A percentile compares a stretch with the other conserved stretches of the same genome.
These are phyloP conservation scores for Phlogophora meticulosa DNA, from an alignment of 2,888 invertebrate genomes.

Conservation along the genomic window DNA sequence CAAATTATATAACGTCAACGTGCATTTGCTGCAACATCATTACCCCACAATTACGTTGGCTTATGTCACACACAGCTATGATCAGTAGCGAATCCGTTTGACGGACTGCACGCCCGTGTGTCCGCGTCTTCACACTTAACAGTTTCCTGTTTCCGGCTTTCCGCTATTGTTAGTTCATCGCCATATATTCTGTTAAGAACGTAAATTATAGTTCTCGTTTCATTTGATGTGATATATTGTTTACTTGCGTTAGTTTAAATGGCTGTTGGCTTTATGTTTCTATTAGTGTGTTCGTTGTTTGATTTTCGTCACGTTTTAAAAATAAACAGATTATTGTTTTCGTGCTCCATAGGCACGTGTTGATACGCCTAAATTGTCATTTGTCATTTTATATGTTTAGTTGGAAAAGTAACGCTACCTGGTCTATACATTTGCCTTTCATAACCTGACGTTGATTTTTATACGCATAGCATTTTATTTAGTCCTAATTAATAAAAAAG, in stretches of 20 bases:
- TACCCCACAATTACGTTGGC: conserved; percentile 30
- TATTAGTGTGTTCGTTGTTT: conserved; percentile 34
- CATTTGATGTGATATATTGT: conserved; percentile 35
- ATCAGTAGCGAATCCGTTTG: conserved; percentile 23
- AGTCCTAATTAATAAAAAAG: too few relatives aligned
- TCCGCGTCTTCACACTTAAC: conserved; percentile 42
- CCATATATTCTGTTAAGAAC: conserved; percentile 41
- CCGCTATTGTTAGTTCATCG: conserved; percentile 57
- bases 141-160: conserved; percentile 62
- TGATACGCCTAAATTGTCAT: conserved; percentile 13
- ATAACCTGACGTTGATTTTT: neutral
- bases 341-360: conserved; percentile 11
- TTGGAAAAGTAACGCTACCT: conserved; percentile 38
- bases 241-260: conserved; percentile 18
- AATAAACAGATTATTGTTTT: conserved; percentile 28
- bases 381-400: conserved; percentile 14
- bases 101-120: conserved; percentile 40
- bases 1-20: conserved; percentile 41
- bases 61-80: conserved; percentile 26
- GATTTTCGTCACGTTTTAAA: conserved; percentile 45
- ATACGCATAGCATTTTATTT: neutral
- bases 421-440: neutral
- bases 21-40: conserved; percentile 53
- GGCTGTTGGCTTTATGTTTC: conserved; percentile 17
- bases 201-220: conserved; percentile 53